A percentile compares a stretch with the other conserved stretches of the same genome.
These are phyloP conservation scores for Pseudomyrmex concolor DNA, from an alignment of 1,140 invertebrate genomes.

Conservation along the genomic window DNA sequence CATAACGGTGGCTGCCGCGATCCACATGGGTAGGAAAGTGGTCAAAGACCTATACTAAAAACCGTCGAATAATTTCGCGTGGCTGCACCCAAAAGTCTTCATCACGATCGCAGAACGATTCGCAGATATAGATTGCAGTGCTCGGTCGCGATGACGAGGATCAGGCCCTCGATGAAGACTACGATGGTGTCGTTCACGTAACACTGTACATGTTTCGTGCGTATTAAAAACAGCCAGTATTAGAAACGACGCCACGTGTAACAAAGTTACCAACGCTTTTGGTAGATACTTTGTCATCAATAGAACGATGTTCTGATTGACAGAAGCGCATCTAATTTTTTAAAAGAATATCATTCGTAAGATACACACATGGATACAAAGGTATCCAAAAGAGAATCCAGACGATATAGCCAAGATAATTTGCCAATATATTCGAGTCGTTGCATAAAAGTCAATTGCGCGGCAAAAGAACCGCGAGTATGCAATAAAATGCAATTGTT, in stretches of 20 bases:
- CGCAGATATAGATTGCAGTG: slow-evolving; percentile 93
- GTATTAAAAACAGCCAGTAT: slow-evolving; percentile 89
- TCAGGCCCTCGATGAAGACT: slow-evolving; percentile 92
- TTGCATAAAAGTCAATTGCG: slow-evolving; percentile 30
- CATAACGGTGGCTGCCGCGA: slow-evolving; percentile 93
- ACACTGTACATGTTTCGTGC: slow-evolving; percentile 87
- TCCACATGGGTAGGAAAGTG: slow-evolving; percentile 94
- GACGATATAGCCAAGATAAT: slow-evolving; percentile 85
- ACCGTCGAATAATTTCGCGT: slow-evolving; percentile 89
- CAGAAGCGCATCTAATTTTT: slow-evolving; percentile 89
- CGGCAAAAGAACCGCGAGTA: neutral
- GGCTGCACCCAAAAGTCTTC: slow-evolving; percentile 91
- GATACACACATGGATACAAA: slow-evolving; percentile 17
- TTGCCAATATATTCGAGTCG: slow-evolving; percentile 85
- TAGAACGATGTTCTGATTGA: too few species aligned
- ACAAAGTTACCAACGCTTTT: slow-evolving; percentile 92
- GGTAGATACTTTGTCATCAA: slow-evolving; percentile 94
- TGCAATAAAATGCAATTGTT: neutral
- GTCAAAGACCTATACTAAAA: slow-evolving; percentile 89
- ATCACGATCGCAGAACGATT: slow-evolving; percentile 91
- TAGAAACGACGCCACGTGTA: slow-evolving; percentile 94
- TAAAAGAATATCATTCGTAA: neutral
- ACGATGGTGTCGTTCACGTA: slow-evolving; percentile 95
- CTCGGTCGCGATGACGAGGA: slow-evolving; percentile 94
- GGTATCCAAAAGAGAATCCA: slow-evolving; percentile 86